A percentile compares a stretch with the other conserved stretches of the same genome.
phyloP scores from a whole-genome alignment of 2,888 invertebrate genomes.

The Himalopsyche kuldschensis region DNA sequence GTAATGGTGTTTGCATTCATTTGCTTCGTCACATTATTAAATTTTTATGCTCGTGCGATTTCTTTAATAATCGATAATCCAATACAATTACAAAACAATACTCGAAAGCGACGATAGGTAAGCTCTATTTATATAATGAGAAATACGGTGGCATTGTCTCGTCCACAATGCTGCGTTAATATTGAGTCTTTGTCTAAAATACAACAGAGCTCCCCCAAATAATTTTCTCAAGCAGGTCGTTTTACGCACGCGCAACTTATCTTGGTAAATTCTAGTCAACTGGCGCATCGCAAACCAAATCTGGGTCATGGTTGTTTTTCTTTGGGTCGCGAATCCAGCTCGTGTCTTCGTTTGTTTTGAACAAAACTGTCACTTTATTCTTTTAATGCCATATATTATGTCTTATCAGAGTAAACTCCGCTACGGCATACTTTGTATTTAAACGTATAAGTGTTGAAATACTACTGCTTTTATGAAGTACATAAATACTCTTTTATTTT shows the following conservation, averaged over 20 bases:
- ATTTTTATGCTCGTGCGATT: not conserved
- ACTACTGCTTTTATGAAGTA: too few relatives aligned
- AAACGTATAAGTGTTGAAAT: too few relatives aligned
- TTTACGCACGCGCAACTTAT: not conserved
- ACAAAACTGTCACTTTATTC: not conserved
- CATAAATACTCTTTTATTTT: too few relatives aligned
- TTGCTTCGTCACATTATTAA: too few relatives aligned
- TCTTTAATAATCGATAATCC: not conserved
- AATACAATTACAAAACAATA: conserved; percentile 4
- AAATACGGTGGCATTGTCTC: conserved; percentile 12
- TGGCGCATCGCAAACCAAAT: not conserved
- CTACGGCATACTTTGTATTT: too few relatives aligned
- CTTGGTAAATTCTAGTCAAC: not conserved
- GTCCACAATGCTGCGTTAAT: conserved; percentile 15
- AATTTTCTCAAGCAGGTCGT: conserved; percentile 1
- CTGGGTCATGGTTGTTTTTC: not conserved
- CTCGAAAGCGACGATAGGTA: not conserved
- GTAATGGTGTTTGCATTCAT: too few relatives aligned
- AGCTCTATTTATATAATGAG: conserved; percentile 8
- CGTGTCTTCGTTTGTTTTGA: not conserved
- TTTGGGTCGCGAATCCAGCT: not conserved
- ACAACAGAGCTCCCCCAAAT: not conserved
- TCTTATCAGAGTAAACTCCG: not conserved
- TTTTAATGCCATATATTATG: not conserved
- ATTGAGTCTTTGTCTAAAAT: conserved; percentile 11